Base-by-base conservation (phyloP, 2,888 invertebrate species). In the Heliothis peltigera region DNA sequence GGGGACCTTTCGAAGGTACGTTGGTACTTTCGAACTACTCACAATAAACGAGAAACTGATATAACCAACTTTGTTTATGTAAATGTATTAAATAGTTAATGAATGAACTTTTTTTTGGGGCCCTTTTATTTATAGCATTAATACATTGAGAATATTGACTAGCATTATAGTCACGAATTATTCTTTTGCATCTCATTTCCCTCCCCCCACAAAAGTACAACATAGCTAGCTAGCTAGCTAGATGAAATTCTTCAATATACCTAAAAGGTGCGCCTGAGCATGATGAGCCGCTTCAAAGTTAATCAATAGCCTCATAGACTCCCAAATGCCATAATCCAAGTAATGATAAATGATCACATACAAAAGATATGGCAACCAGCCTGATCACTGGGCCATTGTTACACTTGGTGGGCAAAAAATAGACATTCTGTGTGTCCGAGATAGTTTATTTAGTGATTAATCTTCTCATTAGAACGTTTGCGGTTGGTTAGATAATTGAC, bases 1-100 rank as follows among this genome's bases (percentile, higher is more conserved):
- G 75, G 73, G 70, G 75, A 74, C 76, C 77, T 78, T 80, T 70
- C 54, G 42, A 59, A 78, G 64, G 70, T 78, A 73, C 63, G 28
- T 58, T 44, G 58, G 39, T 60, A 53, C 70, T 68, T 53, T 35
- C 28, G 19, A 61, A 68, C 68, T 55, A 64, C 54, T 60, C 42
- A 59, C 48, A 54, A 56, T 58, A 49, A 28, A 39, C 60, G 39
- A n/a, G 63, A 65, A 64, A 65, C 46, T 56, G 49, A 56, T 64
- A 73, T 60, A 55, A 56, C 47, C 60, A 44, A 39, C 25, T 48
- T 48, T 46, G 46, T 46, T 32, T 32, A 32, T 12, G 12, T 32
- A 10, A 12, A 32, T 0, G 32, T 32, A 32, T 32, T 32, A 32
- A 32, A 32, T 32, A 32, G 39, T 6, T 21, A 46, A 6, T 19